Evolutionary conservation across 2,113 vertebrate species (phyloP), one percentile per base, ranked within the genome.

Genomic region (Helogale parvula): DNA sequence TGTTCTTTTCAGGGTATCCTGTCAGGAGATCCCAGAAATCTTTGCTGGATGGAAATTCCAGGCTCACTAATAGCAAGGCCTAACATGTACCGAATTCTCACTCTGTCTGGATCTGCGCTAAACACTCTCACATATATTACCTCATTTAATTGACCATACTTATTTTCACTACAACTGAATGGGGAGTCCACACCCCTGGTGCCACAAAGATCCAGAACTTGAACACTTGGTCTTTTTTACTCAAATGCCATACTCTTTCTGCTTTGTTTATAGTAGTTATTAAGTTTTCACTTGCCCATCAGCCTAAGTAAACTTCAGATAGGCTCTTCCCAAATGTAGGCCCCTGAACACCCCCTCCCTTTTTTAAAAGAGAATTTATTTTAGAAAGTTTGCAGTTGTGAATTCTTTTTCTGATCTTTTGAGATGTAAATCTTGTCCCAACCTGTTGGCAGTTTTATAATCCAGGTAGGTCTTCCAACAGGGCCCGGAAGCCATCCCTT

Each of bases 131-230:
- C 23, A 23, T 63, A 74, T 14, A 50, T 82, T 60, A 91, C 68
- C 35, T 84, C 71, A 95, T 71, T 94, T 69, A 97, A 91, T 63
- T 94, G 52, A 29, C 1, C 35, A 54, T 23, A 76, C 63, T 93
- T 80, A 35, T 91, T 72, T 94, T 95, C 17, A 89, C 16, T 85
- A 31, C 13, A 85, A 14, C 23, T 84, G 3, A 47, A 63, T 5
- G 19, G 10, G 10, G 7, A 63, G 35, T 41, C 63, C 86, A 92
- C 3, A 86, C 11, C 77, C 25, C 47, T 80, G 72, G 8, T 87
- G 8, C 74, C 5, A 33, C 38, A 84, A 88, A 91, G 27, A 92
- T 74, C 33, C 33, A 79, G 15, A 82, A 74, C 93, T 83, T 89
- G 17, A 97, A 47, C 7, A 4, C 3, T 9, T 68, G 6, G 0